These are phyloP conservation scores for Pelmatolapia mariae DNA, from an alignment of 2,113 vertebrate species.

Conservation along the genomic window DNA sequence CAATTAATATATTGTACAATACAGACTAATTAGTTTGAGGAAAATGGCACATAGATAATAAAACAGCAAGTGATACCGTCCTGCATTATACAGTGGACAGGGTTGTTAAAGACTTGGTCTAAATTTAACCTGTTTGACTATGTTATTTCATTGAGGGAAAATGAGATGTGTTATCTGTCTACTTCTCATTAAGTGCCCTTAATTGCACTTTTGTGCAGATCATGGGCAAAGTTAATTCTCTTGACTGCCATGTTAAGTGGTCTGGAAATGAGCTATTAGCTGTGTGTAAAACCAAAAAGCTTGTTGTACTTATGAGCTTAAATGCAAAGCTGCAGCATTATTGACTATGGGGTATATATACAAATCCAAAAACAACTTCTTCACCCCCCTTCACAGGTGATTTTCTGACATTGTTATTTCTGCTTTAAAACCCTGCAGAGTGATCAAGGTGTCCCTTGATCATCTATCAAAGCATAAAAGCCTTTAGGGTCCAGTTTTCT, in stretches of 20 bases:
- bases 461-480: background rate
- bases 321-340: background rate
- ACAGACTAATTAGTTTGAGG: background rate
- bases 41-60: background rate
- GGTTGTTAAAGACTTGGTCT: background rate
- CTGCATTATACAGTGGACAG: background rate
- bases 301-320: background rate
- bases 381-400: background rate
- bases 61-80: background rate
- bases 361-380: background rate
- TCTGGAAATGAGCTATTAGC: background rate
- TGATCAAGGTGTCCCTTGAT: background rate
- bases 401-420: background rate
- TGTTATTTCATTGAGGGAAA: background rate
- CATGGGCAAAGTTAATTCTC: background rate
- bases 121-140: background rate
- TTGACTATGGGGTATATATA: background rate
- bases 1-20: background rate
- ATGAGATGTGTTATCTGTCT: background rate
- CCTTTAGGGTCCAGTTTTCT: background rate
- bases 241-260: background rate
- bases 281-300: background rate
- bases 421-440: background rate
- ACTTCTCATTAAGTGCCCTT: background rate
- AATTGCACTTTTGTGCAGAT: background rate